Conservation (phyloP, 2,113 vertebrate genomes). For the Ptychochromis oligacanthus region DNA sequence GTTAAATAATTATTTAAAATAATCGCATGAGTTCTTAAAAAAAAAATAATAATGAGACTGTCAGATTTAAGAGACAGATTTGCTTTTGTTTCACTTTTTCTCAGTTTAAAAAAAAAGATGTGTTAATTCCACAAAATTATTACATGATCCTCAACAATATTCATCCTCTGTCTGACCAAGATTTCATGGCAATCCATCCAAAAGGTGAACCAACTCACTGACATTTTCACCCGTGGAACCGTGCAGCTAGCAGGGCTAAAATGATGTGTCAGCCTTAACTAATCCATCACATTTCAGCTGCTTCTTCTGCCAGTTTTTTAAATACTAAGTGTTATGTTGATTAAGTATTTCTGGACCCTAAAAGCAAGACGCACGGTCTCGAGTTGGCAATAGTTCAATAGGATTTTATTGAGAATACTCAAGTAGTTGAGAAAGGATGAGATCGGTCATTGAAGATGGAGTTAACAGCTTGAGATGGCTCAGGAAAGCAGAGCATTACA, state of each 20-base stretch:
- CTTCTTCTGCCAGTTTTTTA: neutral
- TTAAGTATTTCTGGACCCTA: neutral
- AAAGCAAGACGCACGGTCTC: neutral
- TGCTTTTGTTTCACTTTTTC: neutral
- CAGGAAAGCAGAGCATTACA: neutral
- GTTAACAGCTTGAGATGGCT: neutral
- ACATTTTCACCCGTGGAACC: neutral
- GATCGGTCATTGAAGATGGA: neutral
- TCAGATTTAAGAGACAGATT: too few relatives aligned
- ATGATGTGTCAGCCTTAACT: neutral
- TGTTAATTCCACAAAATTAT: neutral
- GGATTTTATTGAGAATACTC: neutral
- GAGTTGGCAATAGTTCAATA: neutral
- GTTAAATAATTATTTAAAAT: too few relatives aligned
- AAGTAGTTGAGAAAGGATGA: neutral
- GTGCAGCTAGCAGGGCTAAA: neutral
- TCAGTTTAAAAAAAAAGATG: neutral
- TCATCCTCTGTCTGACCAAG: fast-evolving
- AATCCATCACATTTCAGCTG: neutral
- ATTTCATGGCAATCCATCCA: neutral
- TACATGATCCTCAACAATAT: neutral
- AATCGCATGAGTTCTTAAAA: too few relatives aligned
- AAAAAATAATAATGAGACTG: too few relatives aligned
- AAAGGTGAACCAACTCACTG: neutral
- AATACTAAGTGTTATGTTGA: neutral